phyloP scores from a whole-genome alignment of 2,888 invertebrate species.

The Orthonevra nobilis region DNA sequence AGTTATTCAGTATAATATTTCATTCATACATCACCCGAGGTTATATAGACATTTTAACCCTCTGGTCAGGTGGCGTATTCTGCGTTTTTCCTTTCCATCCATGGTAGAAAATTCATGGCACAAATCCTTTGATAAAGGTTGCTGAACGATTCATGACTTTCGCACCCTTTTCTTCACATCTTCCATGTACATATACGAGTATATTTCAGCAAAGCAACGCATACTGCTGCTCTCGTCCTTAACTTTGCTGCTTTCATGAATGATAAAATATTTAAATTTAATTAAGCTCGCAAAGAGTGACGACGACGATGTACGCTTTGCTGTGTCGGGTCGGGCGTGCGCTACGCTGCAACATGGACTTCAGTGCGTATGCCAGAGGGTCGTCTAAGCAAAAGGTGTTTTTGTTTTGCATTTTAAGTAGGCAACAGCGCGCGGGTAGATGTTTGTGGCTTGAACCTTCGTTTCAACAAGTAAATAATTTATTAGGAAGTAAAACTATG shows the following conservation, averaged over 20 bases:
- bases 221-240: not conserved
- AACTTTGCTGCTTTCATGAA: constrained; percentile 73
- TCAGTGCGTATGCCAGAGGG: constrained; percentile 56
- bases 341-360: constrained; percentile 34
- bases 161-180: constrained; percentile 66
- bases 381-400: constrained; percentile 37
- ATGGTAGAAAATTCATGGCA: constrained; percentile 53
- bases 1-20: too few relatives aligned
- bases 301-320: constrained; percentile 36
- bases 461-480: constrained; percentile 56
- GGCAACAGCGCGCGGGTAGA: too few relatives aligned
- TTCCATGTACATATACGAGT: not conserved
- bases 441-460: constrained; percentile 41
- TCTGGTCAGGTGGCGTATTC: constrained; percentile 54
- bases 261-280: constrained; percentile 80
- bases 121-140: constrained; percentile 64
- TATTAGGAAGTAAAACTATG: constrained; percentile 35
- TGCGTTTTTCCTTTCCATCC: constrained; percentile 46
- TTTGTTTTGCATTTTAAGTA: constrained; percentile 63
- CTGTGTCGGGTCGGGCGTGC: not conserved
- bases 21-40: too few relatives aligned
- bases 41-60: not conserved
- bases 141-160: constrained; percentile 69
- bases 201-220: too few relatives aligned
- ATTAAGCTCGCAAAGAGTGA: constrained; percentile 77